Conservation (phyloP, 2,888 invertebrate species). For the Phortica okadai region DNA sequence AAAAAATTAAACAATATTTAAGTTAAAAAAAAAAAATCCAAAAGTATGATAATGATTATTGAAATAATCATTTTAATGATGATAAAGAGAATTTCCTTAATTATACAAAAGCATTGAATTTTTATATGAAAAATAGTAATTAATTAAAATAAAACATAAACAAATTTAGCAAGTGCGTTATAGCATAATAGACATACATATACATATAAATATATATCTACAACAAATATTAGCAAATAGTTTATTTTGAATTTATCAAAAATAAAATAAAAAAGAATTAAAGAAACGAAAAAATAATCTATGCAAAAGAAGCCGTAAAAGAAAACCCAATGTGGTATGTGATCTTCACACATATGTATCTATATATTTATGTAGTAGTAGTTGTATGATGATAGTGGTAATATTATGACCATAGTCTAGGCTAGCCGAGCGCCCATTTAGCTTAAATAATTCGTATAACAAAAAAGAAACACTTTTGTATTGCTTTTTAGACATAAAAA, state of each 20-base stretch:
- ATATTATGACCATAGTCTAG: too few relatives aligned
- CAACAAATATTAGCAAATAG: not conserved
- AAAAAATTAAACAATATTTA: not conserved
- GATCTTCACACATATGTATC: slow-evolving; percentile 39
- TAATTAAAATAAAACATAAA: not conserved
- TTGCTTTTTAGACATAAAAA: not conserved
- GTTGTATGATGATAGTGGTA: too few relatives aligned
- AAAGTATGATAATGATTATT: too few relatives aligned
- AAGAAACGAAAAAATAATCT: too few relatives aligned
- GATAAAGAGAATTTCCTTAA: not conserved
- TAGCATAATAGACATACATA: slow-evolving; percentile 34
- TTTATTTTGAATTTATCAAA: slow-evolving; percentile 7
- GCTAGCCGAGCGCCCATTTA: too few relatives aligned
- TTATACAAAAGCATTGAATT: not conserved
- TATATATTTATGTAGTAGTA: slow-evolving; percentile 19
- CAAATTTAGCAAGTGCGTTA: slow-evolving; percentile 37
- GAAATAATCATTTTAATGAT: too few relatives aligned
- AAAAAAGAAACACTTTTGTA: slow-evolving; percentile 10
- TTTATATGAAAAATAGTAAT: not conserved
- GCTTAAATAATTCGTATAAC: not conserved
- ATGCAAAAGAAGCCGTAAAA: too few relatives aligned
- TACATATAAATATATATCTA: not conserved
- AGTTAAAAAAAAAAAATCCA: not conserved
- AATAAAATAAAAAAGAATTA: slow-evolving; percentile 2
- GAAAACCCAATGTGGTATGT: slow-evolving; percentile 45